Conservation (phyloP, 1,140 invertebrate species). For the Drosophila prosaltans region DNA sequence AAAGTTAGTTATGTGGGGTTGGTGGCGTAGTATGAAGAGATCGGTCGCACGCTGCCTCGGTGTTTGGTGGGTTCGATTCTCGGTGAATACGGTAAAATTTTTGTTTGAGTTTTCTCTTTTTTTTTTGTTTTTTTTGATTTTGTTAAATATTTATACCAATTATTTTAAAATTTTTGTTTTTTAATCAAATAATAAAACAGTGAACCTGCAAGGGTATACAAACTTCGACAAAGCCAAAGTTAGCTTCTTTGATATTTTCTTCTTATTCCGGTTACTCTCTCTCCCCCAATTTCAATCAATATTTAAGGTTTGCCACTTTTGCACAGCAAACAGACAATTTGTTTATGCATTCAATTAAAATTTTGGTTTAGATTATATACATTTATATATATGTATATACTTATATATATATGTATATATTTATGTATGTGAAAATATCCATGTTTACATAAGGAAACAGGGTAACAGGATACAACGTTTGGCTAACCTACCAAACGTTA, state of each 20-base stretch:
- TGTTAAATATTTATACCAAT: too few species aligned
- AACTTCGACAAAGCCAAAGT: too few species aligned
- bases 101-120: too few species aligned
- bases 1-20: too few species aligned
- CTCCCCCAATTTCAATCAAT: conserved; percentile 24
- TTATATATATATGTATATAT: neutral
- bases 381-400: neutral
- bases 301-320: neutral
- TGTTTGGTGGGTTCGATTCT: too few species aligned
- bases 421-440: neutral
- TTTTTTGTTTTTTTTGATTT: too few species aligned
- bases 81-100: too few species aligned
- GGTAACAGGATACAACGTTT: neutral
- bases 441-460: neutral
- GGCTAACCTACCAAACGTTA: neutral
- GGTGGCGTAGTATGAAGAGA: too few species aligned
- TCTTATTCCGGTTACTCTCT: neutral
- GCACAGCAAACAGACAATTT: conserved; percentile 12
- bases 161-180: too few species aligned
- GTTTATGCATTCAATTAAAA: conserved; percentile 25
- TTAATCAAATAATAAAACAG: too few species aligned
- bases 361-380: neutral
- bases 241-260: neutral
- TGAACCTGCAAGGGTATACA: too few species aligned
- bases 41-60: too few species aligned